Evolutionary conservation across 2,888 invertebrate species (phyloP).

Genomic region (Hirtodrosophila cameraria): DNA sequence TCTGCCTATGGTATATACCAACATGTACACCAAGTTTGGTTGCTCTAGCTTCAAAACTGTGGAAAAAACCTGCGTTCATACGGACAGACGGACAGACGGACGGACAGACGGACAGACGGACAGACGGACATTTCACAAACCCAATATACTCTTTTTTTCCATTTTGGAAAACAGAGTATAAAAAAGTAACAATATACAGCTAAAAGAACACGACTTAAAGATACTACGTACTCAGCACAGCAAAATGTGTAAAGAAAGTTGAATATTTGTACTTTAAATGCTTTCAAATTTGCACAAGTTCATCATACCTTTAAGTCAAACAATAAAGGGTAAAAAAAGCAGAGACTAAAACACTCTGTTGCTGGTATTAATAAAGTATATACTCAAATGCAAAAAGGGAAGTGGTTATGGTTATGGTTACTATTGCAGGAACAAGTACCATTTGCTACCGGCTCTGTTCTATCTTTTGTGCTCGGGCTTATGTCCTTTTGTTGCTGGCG

Average conservation of each 20-base stretch:
- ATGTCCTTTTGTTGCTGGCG: conserved; percentile 40
- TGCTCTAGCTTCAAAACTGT: too few relatives aligned
- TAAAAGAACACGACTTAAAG: background rate
- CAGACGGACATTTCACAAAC: too few relatives aligned
- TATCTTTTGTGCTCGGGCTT: conserved; percentile 11
- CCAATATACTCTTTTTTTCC: too few relatives aligned
- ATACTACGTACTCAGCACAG: conserved; percentile 2
- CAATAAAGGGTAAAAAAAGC: background rate
- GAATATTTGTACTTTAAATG: background rate
- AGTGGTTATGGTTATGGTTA: conserved; percentile 47
- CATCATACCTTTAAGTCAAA: background rate
- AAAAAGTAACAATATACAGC: background rate
- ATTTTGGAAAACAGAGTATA: too few relatives aligned
- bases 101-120: too few relatives aligned
- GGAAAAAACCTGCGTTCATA: too few relatives aligned
- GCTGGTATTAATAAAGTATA: conserved; percentile 56
- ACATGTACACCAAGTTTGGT: too few relatives aligned
- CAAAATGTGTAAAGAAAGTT: background rate
- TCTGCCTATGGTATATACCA: too few relatives aligned
- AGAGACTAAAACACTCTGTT: conserved; percentile 7
- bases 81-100: too few relatives aligned
- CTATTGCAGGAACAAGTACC: conserved; percentile 37
- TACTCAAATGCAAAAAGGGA: conserved; percentile 30
- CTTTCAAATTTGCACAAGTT: background rate
- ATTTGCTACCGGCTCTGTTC: conserved; percentile 22